A percentile compares a stretch with the other conserved stretches of the same genome.
phyloP scores from a whole-genome alignment of 2,888 invertebrate genomes.

The Melieria crassipennis region DNA sequence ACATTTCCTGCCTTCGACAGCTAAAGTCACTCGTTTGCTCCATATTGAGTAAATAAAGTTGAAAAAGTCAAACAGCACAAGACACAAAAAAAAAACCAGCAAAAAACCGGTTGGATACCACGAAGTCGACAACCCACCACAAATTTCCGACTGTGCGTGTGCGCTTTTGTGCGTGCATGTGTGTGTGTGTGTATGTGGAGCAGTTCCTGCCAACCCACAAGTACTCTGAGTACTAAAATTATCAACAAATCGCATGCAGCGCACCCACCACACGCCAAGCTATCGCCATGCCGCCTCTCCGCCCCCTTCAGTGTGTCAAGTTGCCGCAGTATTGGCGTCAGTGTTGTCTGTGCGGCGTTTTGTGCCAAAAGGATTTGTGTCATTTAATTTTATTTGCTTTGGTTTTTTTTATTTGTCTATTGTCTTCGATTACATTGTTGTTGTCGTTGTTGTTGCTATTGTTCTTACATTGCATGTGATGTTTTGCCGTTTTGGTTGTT shows the following conservation, averaged over 20 bases:
- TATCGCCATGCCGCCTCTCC: not conserved
- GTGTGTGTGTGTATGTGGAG: not conserved
- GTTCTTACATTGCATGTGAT: not conserved
- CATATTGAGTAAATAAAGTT: too few species aligned
- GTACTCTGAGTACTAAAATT: too few species aligned
- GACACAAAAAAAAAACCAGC: too few species aligned
- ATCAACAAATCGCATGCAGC: too few species aligned
- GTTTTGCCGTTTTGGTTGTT: not conserved
- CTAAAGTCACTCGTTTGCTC: too few species aligned
- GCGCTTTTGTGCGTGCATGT: not conserved
- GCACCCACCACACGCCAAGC: constrained; percentile 12
- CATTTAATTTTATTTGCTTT: not conserved
- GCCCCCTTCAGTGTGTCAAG: not conserved
- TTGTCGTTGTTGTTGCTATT: constrained; percentile 13
- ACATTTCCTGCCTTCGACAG: too few species aligned
- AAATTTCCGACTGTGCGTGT: not conserved
- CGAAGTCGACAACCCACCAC: too few species aligned
- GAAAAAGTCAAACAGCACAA: too few species aligned
- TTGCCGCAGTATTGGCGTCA: not conserved
- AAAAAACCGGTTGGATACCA: too few species aligned
- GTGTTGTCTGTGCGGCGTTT: not conserved
- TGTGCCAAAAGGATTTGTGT: constrained; percentile 9
- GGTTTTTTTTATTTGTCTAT: too few species aligned
- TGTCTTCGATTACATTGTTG: constrained; percentile 2
- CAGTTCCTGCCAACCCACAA: too few species aligned